A percentile compares a stretch with the other conserved stretches of the same genome.
Conservation (phyloP, 2,797 vertebrate species). For the Vipera ursinii region DNA sequence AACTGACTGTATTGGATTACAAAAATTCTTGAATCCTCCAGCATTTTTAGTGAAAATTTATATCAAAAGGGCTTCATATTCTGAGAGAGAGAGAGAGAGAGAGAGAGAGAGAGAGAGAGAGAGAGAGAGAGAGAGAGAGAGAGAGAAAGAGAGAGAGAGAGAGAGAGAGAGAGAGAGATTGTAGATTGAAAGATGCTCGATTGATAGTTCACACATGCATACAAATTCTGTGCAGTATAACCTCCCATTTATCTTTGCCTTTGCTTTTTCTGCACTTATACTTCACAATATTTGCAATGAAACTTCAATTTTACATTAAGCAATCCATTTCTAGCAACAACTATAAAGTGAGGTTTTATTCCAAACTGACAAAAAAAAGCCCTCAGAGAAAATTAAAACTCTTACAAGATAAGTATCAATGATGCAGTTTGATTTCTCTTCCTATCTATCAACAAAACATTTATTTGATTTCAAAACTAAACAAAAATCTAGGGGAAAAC, state of each 20-base stretch:
- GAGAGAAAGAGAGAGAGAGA: neutral
- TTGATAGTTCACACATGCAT: neutral
- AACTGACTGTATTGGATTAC: conserved; percentile 4
- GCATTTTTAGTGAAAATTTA: neutral
- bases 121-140: neutral
- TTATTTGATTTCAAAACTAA: conserved; percentile 20
- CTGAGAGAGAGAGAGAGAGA: neutral
- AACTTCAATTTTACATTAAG: conserved; percentile 47
- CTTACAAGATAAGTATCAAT: neutral
- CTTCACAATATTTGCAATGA: conserved; percentile 28
- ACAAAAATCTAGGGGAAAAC: rapidly evolving
- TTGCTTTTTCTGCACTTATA: conserved; percentile 35
- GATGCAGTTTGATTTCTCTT: neutral
- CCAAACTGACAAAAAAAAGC: neutral
- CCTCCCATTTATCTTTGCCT: neutral
- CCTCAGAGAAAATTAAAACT: conserved; percentile 6
- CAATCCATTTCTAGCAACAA: conserved; percentile 36
- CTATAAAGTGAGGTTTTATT: conserved; percentile 38
- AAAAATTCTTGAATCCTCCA: conserved; percentile 22
- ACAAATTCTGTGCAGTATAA: neutral
- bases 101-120: neutral
- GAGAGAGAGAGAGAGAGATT: neutral
- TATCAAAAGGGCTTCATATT: neutral
- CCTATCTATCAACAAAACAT: neutral
- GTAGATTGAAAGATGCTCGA: neutral